Conservation (phyloP, 2,797 vertebrate species). For the Chelmon rostratus region DNA sequence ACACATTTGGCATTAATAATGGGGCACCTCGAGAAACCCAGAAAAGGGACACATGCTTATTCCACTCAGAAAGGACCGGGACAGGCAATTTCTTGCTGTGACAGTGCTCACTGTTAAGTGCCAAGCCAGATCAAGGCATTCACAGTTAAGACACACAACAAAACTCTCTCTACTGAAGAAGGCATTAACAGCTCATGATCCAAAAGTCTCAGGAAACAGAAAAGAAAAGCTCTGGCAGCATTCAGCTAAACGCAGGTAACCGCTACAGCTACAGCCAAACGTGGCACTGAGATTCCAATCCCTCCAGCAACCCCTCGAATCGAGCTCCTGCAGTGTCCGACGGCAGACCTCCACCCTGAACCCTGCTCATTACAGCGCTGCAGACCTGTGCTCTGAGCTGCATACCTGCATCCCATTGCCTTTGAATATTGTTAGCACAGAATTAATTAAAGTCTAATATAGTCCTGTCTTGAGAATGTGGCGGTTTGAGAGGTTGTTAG, state of each 20-base stretch:
- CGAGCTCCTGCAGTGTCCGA: conserved; percentile 29
- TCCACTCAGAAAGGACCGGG: background rate
- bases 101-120: background rate
- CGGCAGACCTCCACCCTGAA: conserved; percentile 41
- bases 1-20: background rate
- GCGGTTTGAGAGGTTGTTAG: conserved; percentile 75
- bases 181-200: background rate
- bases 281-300: conserved; percentile 72
- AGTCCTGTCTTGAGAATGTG: conserved; percentile 82
- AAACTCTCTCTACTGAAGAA: background rate
- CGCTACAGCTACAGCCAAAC: background rate
- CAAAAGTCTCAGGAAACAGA: background rate
- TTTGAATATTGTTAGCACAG: conserved; percentile 73
- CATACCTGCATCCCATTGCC: conserved; percentile 66
- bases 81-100: too few species aligned
- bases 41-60: background rate
- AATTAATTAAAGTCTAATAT: conserved; percentile 87
- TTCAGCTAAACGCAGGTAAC: background rate
- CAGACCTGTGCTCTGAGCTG: conserved; percentile 51
- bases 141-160: background rate
- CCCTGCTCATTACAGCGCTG: conserved; percentile 66
- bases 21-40: background rate
- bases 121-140: conserved; percentile 1
- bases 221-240: background rate
- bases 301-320: conserved; percentile 38